Percentiles rank a stretch among this genome's conserved stretches.
Conservation (phyloP, 2,888 invertebrate species). For the Lepas anatifera region DNA sequence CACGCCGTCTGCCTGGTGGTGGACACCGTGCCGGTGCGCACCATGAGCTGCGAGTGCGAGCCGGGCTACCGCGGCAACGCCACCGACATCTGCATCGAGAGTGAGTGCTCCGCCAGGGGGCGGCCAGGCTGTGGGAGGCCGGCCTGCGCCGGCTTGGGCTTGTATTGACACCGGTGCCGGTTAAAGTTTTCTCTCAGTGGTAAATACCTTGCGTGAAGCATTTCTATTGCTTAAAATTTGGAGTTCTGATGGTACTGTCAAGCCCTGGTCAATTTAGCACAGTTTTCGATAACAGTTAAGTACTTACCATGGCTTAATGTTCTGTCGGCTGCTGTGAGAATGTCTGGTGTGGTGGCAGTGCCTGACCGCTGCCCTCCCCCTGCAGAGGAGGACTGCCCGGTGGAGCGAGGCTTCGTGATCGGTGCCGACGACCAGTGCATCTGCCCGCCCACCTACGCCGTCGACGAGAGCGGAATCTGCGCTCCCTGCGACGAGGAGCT, state of each 20-base stretch:
- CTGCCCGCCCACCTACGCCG: slow-evolving; percentile 62
- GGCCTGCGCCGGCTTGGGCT: too few relatives aligned
- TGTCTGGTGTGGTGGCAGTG: too few relatives aligned
- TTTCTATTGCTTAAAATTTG: too few relatives aligned
- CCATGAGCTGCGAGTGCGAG: slow-evolving; percentile 80
- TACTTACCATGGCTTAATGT: too few relatives aligned
- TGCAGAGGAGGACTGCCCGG: slow-evolving; percentile 47
- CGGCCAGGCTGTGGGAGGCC: too few relatives aligned
- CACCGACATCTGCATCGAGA: slow-evolving; percentile 63
- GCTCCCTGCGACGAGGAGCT: slow-evolving; percentile 55
- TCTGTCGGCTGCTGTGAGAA: too few relatives aligned
- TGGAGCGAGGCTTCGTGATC: slow-evolving; percentile 59
- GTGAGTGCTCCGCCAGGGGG: slow-evolving; percentile 40
- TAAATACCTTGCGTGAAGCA: too few relatives aligned
- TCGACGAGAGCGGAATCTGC: slow-evolving; percentile 64
- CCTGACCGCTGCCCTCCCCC: slow-evolving; percentile 21
- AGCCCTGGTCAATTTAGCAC: too few relatives aligned
- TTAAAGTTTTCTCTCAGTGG: too few relatives aligned
- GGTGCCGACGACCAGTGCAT: slow-evolving; percentile 50
- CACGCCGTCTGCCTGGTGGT: slow-evolving; percentile 71
- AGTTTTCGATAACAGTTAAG: too few relatives aligned
- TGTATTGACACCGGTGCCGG: too few relatives aligned
- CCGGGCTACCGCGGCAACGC: slow-evolving; percentile 82
- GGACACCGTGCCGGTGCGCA: slow-evolving; percentile 69
- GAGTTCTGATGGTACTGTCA: too few relatives aligned